Conservation (phyloP, 2,888 invertebrate species). For the Rhagium mordax region DNA sequence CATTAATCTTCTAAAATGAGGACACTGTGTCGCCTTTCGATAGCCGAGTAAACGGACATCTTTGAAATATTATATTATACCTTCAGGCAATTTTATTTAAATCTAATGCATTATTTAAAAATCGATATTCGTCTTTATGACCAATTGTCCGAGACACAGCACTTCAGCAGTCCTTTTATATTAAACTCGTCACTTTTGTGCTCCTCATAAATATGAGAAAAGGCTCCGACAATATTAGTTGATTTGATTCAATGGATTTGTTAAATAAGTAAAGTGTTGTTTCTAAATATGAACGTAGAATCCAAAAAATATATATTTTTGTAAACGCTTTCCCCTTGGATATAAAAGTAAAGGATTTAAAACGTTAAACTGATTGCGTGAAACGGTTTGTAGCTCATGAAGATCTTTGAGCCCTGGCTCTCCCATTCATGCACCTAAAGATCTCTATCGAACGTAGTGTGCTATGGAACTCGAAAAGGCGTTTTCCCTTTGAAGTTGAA, state of each 20-base stretch:
- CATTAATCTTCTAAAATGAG: not conserved
- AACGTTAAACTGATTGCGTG: constrained; percentile 10
- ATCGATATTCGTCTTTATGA: too few relatives aligned
- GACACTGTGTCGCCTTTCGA: not conserved
- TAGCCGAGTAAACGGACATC: not conserved
- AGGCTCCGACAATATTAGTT: too few relatives aligned
- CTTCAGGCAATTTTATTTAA: not conserved
- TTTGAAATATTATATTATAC: not conserved
- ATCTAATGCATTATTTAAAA: not conserved
- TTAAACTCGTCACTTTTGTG: too few relatives aligned
- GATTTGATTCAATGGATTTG: too few relatives aligned
- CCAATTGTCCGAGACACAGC: too few relatives aligned
- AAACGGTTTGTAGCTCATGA: constrained; percentile 17
- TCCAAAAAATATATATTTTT: too few relatives aligned
- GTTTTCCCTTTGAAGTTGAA: constrained; percentile 43
- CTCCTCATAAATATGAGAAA: too few relatives aligned
- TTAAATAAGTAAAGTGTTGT: too few relatives aligned
- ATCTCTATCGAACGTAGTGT: constrained; percentile 23
- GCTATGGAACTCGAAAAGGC: constrained; percentile 36
- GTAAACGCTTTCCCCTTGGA: constrained; percentile 1
- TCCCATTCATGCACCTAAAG: constrained; percentile 11
- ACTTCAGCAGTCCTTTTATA: too few relatives aligned
- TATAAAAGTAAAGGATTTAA: not conserved
- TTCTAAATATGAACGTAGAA: too few relatives aligned
- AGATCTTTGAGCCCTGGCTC: not conserved